phyloP scores from a whole-genome alignment of 30 jellyfish, hydroid and myxozoan genomes.

The Turritopsis dohrnii region DNA sequence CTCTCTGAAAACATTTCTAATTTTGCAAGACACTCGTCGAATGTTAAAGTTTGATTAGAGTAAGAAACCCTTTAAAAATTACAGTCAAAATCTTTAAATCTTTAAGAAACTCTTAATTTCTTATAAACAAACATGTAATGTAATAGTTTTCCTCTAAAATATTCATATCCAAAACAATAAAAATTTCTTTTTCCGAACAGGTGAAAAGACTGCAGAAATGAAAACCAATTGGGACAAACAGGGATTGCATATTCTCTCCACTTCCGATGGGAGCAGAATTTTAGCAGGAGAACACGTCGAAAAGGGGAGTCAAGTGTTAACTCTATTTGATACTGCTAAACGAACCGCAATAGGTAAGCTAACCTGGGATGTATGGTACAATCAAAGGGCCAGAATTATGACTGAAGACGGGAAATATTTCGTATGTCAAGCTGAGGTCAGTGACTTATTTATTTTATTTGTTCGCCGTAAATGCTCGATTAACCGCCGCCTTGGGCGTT shows the following conservation, averaged over 20 bases:
- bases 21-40: no score
- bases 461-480: no score
- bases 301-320: not conserved
- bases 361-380: not conserved
- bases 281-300: not conserved
- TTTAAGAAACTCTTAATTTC: no score
- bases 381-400: not conserved
- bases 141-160: no score
- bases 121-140: no score
- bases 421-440: not conserved
- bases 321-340: not conserved
- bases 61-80: no score
- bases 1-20: no score
- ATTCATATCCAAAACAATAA: not conserved
- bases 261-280: constrained; percentile 11
- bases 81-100: no score
- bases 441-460: no score
- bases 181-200: constrained; percentile 8
- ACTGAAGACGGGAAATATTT: constrained; percentile 21
- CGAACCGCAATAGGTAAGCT: not conserved
- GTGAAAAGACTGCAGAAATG: constrained; percentile 32
- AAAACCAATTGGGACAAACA: constrained; percentile 48
- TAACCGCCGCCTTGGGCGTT: no score
- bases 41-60: no score
- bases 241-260: constrained; percentile 36